Percentiles rank a stretch among this genome's conserved stretches.
phyloP scores from a whole-genome alignment of 2,797 vertebrate species.

The Lepus townsendii region DNA sequence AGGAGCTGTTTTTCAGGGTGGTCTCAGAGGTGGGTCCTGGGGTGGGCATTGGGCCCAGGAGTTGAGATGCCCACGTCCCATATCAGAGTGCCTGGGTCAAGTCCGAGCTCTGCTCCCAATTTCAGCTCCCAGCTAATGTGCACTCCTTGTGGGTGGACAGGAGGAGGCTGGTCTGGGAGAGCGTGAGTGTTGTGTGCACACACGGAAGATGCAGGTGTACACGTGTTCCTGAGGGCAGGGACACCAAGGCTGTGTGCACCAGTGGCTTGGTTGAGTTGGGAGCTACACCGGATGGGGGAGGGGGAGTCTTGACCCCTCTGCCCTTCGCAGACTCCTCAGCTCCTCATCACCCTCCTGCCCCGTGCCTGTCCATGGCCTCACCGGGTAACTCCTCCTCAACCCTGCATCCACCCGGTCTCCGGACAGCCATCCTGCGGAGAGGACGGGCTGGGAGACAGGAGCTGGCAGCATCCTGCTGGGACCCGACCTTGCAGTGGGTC shows the following conservation, averaged over 20 bases:
- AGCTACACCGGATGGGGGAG: rapidly evolving
- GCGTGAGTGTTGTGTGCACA: not conserved
- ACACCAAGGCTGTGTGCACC: rapidly evolving
- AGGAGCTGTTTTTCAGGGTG: too few relatives aligned
- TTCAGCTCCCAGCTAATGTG: too few relatives aligned
- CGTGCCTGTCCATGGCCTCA: rapidly evolving
- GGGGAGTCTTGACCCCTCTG: not conserved
- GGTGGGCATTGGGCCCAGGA: too few relatives aligned
- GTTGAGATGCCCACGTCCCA: too few relatives aligned
- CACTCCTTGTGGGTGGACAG: too few relatives aligned
- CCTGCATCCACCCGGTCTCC: rapidly evolving
- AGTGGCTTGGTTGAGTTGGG: rapidly evolving
- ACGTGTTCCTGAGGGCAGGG: rapidly evolving
- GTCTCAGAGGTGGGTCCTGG: too few relatives aligned
- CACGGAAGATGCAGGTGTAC: not conserved
- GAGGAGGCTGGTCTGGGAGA: not conserved
- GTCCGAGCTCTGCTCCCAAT: too few relatives aligned
- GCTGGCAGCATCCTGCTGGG: not conserved
- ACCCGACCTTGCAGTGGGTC: not conserved
- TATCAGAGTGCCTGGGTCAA: too few relatives aligned
- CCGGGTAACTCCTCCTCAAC: not conserved
- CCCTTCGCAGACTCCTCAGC: rapidly evolving
- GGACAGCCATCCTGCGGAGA: not conserved
- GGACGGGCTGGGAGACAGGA: not conserved
- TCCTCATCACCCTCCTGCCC: not conserved